Conservation (phyloP, 2,797 vertebrate genomes). For the Champsocephalus gunnari region DNA sequence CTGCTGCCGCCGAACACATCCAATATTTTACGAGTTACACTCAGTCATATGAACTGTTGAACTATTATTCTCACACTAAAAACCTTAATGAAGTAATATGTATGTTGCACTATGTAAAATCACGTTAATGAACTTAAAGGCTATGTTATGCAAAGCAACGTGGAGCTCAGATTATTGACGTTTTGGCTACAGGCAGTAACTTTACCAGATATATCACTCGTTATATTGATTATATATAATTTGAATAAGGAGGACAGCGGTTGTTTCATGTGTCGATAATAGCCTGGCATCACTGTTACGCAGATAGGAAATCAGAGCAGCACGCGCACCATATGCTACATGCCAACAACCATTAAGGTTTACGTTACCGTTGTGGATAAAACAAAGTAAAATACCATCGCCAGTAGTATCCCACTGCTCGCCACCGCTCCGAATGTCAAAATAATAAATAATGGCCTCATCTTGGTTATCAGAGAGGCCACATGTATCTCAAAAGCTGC, state of each 20-base stretch:
- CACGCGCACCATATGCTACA: not conserved
- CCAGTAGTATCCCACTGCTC: constrained; percentile 59
- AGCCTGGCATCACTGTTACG: not conserved
- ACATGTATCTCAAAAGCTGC: not conserved
- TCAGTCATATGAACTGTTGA: not conserved
- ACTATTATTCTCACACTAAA: not conserved
- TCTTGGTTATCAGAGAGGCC: constrained; percentile 38
- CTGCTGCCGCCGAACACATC: constrained; percentile 18
- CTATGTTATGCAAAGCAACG: not conserved
- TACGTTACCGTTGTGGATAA: constrained; percentile 74
- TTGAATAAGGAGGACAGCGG: too few species aligned
- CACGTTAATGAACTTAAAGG: not conserved
- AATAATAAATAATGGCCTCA: constrained; percentile 62
- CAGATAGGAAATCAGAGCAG: not conserved
- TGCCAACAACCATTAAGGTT: not conserved
- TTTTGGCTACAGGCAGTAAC: not conserved
- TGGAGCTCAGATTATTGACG: not conserved
- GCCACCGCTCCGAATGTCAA: constrained; percentile 58
- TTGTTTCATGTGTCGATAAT: not conserved
- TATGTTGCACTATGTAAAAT: not conserved
- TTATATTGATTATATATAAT: not conserved
- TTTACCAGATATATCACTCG: not conserved
- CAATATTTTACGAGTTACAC: not conserved
- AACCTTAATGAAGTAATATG: not conserved
- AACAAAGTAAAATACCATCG: constrained; percentile 71